Evolutionary conservation across 92 coral and sea anemone genomes (phyloP).

Genomic region (Epizoanthus fatuus): DNA sequence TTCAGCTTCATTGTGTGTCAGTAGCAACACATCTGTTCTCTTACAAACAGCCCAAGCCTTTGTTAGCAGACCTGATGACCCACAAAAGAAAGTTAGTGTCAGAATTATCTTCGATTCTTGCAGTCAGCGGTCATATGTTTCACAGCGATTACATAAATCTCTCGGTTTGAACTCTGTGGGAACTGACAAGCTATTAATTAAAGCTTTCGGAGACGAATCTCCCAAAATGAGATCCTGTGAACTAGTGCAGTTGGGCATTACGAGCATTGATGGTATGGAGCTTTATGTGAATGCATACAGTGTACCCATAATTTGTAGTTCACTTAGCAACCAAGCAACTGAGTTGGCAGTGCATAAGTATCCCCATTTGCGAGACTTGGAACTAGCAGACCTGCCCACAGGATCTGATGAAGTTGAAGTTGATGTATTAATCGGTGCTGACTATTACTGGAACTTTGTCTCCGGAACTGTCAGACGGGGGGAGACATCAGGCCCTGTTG

Average conservation of each 20-base stretch:
- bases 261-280: constrained; percentile 35
- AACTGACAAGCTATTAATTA: constrained; percentile 11
- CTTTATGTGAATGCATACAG: constrained; percentile 50
- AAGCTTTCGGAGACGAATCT: constrained; percentile 33
- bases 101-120: constrained; percentile 55
- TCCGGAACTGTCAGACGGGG: constrained; percentile 19
- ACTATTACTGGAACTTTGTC: constrained; percentile 43
- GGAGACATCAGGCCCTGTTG: constrained; percentile 20
- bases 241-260: constrained; percentile 45
- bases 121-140: constrained; percentile 36
- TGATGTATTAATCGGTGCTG: constrained; percentile 38
- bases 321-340: constrained; percentile 36
- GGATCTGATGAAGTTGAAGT: constrained; percentile 17
- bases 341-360: constrained; percentile 37
- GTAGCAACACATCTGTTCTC: constrained; percentile 35
- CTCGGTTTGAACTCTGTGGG: background rate
- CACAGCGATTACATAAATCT: background rate
- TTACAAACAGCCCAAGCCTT: constrained; percentile 51
- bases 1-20: constrained; percentile 27
- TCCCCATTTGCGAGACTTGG: constrained; percentile 36
- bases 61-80: constrained; percentile 26
- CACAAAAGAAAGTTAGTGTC: background rate
- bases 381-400: constrained; percentile 14
- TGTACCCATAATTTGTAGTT: constrained; percentile 47
- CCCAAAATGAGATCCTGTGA: constrained; percentile 35